A percentile compares a stretch with the other conserved stretches of the same genome.
These are phyloP conservation scores for Lithophane socia DNA, from an alignment of 2,888 invertebrate species.

Conservation along the genomic window DNA sequence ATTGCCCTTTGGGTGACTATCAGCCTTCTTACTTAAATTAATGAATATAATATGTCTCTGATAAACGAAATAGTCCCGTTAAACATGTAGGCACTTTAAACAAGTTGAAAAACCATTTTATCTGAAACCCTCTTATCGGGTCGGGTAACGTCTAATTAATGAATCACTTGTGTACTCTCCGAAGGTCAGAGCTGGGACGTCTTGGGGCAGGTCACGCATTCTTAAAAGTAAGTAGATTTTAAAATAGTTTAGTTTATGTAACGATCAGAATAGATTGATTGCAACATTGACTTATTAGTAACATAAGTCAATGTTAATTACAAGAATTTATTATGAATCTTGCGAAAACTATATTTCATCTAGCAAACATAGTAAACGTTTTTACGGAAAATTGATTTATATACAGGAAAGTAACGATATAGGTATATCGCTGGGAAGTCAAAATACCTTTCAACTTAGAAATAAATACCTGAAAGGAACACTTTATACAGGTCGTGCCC, in stretches of 20 bases:
- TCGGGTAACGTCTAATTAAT: conserved; percentile 35
- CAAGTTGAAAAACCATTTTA: conserved; percentile 25
- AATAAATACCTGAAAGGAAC: conserved; percentile 8
- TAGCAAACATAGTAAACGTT: neutral
- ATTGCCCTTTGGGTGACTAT: too few species aligned
- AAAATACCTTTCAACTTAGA: neutral
- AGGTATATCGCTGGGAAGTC: neutral
- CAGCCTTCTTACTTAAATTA: neutral
- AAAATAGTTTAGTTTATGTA: neutral
- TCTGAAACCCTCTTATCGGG: conserved; percentile 29
- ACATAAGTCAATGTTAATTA: neutral
- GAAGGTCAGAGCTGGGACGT: conserved; percentile 7
- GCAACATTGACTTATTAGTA: too few species aligned
- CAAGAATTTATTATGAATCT: neutral
- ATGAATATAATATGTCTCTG: neutral
- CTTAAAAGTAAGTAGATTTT: conserved; percentile 34
- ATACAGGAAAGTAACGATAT: neutral
- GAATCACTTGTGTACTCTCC: conserved; percentile 37
- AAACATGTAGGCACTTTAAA: conserved; percentile 9
- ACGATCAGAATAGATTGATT: neutral
- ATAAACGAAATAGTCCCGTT: neutral
- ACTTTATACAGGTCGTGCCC: neutral
- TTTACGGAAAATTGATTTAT: neutral
- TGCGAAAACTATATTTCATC: neutral
- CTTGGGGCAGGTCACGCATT: conserved; percentile 32